Base-by-base conservation (phyloP, 2,113 vertebrate species). In the Spilogale gracilis region DNA sequence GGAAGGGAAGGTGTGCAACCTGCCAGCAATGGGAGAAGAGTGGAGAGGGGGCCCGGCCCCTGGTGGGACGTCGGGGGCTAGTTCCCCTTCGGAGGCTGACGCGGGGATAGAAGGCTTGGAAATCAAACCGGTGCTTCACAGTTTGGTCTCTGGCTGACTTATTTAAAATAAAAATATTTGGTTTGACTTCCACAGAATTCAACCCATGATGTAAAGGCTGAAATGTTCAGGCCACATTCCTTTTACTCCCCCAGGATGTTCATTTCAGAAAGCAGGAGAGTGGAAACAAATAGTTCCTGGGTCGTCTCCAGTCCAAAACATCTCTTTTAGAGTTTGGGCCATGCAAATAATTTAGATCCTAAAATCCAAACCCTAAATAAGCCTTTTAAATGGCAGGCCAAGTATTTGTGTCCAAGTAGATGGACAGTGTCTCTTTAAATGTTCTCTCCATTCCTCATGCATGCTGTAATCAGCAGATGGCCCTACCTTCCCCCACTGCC, bases 381-480 rank as follows among this genome's bases (percentile, higher is more conserved):
- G 38, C 91, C 50, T 82, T 96, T 84, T 74, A 56, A 60, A 65
- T 14, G 23, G 76, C 89, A 94, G 63, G 65, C 20, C 18, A 79
- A 17, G 71, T 45, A 14, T 56, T 71, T 90, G 92, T 45, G 45
- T 76, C 80, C n/a, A 27, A 30, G 69, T 80, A n/a, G 60, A 9
- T 0, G 3, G 82, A 30, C 10, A 73, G 83, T 79, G 80, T 94
- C 89, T 81, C 5, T 96, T 97, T 97, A 96, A 98, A 89, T 76
- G 69, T n/a, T 95, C 60, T 87, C 97, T 94, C 74, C 52, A 48
- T 91, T 98, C 95, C 96, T 95, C 95, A 16, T 2, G 80, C 93
- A 43, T 94, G 61, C 93, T 98, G 94, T 94, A 94, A 97, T 98
- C 98, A 98, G 98, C 98, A 99, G 99, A 98, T 98, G 98, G 98